These are phyloP conservation scores for Tenthredo scrophulariae DNA, from an alignment of 2,888 invertebrate genomes.

Conservation along the genomic window DNA sequence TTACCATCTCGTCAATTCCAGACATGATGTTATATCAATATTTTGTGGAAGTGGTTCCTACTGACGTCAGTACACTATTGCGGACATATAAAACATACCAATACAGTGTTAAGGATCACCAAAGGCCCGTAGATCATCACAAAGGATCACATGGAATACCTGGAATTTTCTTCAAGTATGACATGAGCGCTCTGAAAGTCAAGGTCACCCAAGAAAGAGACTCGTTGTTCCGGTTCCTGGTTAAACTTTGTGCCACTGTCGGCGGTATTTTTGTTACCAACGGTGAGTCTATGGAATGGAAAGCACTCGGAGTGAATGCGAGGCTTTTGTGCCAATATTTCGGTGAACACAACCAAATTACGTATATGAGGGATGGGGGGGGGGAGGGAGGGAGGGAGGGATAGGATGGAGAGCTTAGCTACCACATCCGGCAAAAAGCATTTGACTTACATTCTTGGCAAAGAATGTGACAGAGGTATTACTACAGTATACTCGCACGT, in stretches of 20 bases:
- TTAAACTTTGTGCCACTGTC: constrained; percentile 93
- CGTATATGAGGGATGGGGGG: neutral
- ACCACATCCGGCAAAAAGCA: neutral
- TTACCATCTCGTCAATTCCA: constrained; percentile 73
- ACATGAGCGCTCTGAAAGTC: constrained; percentile 94
- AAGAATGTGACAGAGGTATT: neutral
- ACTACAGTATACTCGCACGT: too few species aligned
- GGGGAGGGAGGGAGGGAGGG: neutral
- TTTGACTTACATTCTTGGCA: constrained; percentile 6
- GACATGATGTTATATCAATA: constrained; percentile 93
- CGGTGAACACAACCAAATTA: constrained; percentile 14
- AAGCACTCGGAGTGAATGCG: neutral
- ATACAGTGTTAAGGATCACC: constrained; percentile 95
- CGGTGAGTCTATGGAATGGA: constrained; percentile 76
- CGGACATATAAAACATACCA: constrained; percentile 91
- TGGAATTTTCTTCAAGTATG: constrained; percentile 97
- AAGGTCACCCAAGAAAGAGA: constrained; percentile 90
- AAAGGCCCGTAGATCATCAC: constrained; percentile 86
- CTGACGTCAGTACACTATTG: constrained; percentile 91
- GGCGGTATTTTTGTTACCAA: constrained; percentile 96
- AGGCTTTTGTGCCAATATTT: neutral
- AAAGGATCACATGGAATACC: constrained; percentile 95
- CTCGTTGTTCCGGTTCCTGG: constrained; percentile 88
- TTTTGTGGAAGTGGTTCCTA: constrained; percentile 97
- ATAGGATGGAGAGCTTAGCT: neutral